Evolutionary conservation across 2,113 vertebrate species (phyloP).

Genomic region (Gymnogyps californianus): DNA sequence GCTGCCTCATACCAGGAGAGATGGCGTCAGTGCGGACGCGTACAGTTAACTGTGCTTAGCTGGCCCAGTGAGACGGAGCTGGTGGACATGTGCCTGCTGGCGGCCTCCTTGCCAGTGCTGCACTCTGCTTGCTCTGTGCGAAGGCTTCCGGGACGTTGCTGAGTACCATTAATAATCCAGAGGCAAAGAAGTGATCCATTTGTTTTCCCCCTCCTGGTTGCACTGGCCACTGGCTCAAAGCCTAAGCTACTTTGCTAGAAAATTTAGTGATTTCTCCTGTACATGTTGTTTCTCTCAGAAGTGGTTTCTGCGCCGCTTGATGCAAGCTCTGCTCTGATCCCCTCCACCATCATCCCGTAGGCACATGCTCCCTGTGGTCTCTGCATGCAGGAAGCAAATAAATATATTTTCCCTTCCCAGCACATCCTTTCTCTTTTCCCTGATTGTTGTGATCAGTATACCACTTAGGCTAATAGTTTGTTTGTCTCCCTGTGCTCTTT

Average conservation of each 20-base stretch:
- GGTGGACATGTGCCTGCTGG: not conserved
- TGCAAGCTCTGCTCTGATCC: fast-evolving
- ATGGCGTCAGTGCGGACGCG: fast-evolving
- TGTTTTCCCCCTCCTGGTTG: not conserved
- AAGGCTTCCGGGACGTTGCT: not conserved
- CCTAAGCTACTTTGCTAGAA: not conserved
- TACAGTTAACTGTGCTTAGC: too few species aligned
- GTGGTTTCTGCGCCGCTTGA: fast-evolving
- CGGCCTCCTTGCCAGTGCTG: not conserved
- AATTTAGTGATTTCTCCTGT: not conserved
- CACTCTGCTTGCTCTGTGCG: fast-evolving
- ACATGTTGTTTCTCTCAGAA: not conserved
- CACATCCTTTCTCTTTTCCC: not conserved
- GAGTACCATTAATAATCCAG: not conserved
- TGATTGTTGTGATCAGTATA: not conserved
- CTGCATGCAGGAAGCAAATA: not conserved
- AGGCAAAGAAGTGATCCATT: not conserved
- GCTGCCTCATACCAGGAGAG: not conserved
- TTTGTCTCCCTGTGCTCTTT: not conserved
- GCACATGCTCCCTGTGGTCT: not conserved
- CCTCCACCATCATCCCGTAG: fast-evolving
- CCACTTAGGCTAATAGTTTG: not conserved
- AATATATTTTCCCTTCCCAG: not conserved
- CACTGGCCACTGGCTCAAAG: not conserved
- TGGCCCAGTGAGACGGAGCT: not conserved